Evolutionary conservation across 1,140 invertebrate genomes (phyloP).

Genomic region (Diabrotica virgifera): DNA sequence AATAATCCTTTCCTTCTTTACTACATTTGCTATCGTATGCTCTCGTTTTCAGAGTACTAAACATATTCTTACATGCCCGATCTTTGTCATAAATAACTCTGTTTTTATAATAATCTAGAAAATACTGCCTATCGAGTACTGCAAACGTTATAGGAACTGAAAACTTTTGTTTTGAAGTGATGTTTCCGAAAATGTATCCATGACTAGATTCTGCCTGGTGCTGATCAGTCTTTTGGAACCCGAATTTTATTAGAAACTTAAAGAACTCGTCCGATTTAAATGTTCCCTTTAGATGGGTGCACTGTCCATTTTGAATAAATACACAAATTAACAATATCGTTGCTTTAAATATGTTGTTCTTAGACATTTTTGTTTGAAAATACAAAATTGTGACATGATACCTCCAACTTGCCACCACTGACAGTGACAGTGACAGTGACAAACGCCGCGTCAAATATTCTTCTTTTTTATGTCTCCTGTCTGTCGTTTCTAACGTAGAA

Average conservation of each 20-base stretch:
- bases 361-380: constrained; percentile 40
- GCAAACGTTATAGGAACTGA: constrained; percentile 76
- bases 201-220: constrained; percentile 76
- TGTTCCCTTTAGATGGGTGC: constrained; percentile 60
- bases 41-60: constrained; percentile 73
- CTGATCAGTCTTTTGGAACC: constrained; percentile 92
- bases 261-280: constrained; percentile 78
- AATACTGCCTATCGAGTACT: constrained; percentile 81
- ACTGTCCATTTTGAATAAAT: constrained; percentile 31
- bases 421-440: background rate
- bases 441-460: background rate
- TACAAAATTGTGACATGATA: constrained; percentile 27
- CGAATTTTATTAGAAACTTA: constrained; percentile 90
- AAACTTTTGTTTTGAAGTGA: constrained; percentile 69
- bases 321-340: constrained; percentile 29
- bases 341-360: constrained; percentile 31
- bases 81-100: constrained; percentile 59
- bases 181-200: constrained; percentile 94
- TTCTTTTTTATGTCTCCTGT: no score
- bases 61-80: constrained; percentile 78
- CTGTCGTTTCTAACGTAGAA: no score
- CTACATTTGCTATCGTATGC: constrained; percentile 83
- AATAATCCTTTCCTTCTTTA: constrained; percentile 74
- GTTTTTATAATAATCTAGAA: constrained; percentile 86
- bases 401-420: background rate